These are phyloP conservation scores for Sesamia nonagrioides DNA, from an alignment of 1,140 invertebrate species.

Conservation along the genomic window DNA sequence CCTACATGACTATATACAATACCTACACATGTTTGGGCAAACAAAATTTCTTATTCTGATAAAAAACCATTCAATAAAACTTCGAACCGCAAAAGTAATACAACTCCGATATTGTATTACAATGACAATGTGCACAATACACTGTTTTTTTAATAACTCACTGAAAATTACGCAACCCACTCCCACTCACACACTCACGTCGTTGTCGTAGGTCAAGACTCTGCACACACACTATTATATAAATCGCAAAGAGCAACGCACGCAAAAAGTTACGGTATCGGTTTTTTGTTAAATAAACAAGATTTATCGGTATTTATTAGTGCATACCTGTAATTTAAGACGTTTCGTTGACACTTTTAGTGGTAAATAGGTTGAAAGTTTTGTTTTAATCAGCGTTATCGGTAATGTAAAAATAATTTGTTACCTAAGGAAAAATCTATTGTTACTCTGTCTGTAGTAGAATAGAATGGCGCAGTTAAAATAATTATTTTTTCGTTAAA, in stretches of 20 bases:
- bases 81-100: background rate
- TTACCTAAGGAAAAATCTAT: slow-evolving; percentile 18
- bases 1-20: too few relatives aligned
- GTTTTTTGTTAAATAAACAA: slow-evolving; percentile 58
- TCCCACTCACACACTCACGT: slow-evolving; percentile 57
- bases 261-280: slow-evolving; percentile 73
- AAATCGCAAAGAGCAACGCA: slow-evolving; percentile 72
- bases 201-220: slow-evolving; percentile 81
- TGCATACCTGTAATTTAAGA: slow-evolving; percentile 27
- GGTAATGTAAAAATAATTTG: slow-evolving; percentile 15
- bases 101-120: slow-evolving; percentile 2
- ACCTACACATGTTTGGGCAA: too few relatives aligned
- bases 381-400: slow-evolving; percentile 22
- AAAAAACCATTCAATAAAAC: background rate
- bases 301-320: background rate
- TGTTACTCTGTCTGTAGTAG: background rate
- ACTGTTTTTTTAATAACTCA: slow-evolving; percentile 10
- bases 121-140: background rate
- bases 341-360: slow-evolving; percentile 3
- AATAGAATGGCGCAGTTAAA: background rate
- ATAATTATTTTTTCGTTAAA: too few relatives aligned
- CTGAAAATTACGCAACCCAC: slow-evolving; percentile 48
- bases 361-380: slow-evolving; percentile 30
- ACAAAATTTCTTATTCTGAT: too few relatives aligned
- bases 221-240: slow-evolving; percentile 60